Evolutionary conservation across 2,797 vertebrate genomes (phyloP), one percentile per base, ranked within the genome.

Genomic region (Synaphobranchus kaupii): DNA sequence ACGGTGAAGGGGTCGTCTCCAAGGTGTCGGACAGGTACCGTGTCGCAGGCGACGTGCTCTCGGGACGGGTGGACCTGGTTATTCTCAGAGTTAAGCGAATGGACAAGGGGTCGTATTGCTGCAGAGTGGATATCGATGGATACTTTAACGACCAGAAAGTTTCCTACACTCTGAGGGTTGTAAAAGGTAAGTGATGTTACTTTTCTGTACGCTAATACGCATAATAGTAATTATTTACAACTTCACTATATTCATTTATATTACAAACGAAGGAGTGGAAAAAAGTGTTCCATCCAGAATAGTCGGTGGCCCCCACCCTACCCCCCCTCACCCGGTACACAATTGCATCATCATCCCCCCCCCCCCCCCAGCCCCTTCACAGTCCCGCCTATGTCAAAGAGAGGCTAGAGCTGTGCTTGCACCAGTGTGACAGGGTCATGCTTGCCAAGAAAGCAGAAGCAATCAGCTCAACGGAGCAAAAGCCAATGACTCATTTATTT

Each of bases 81-180:
- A 96, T 96, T 87, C 81, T 94, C 83, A 88, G 91, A 0, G 94
- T 96, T 87, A 90, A 85, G 84, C 73, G 91, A 86, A 89, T 91
- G 0, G 96, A 96, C 92, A 95, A 94, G 0, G 96, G 96, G 12
- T 91, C 90, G 0, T 96, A 96, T 93, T 96, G 96, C 92, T 96
- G 96, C 93, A 91, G 96, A 87, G 95, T 96, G 44, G 94, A 96
- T 90, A 90, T 96, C 0, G 92, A 96, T 34, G 96, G 96, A 2
- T 90, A 95, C 91, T 96, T 96, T 87, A 96, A 96, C 25, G 96
- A 96, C 93, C 95, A 96, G 91, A 96, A 96, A 87, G 87, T 95
- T 52, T 92, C 94, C 88, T 95, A 96, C 92, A 96, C 95, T 83
- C 90, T 96, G 88, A 91, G 91, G n/a, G 95, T 96, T 58, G 90